Evolutionary conservation across 1,140 invertebrate genomes (phyloP).

Genomic region (Heliconius congener): DNA sequence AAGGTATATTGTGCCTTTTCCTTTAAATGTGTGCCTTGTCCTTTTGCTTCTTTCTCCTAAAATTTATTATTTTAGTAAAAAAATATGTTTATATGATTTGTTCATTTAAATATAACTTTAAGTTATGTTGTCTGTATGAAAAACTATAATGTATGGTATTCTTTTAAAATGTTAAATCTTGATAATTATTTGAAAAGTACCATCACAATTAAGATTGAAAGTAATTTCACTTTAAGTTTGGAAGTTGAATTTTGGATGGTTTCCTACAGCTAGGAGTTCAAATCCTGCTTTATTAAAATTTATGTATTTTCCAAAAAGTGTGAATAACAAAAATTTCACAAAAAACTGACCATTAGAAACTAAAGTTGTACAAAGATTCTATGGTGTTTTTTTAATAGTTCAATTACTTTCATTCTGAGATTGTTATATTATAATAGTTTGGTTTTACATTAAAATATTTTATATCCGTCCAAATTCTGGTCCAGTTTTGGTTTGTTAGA

Average conservation of each 20-base stretch:
- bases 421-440: not conserved
- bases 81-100: not conserved
- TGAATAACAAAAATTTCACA: too few relatives aligned
- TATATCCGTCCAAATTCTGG: conserved; percentile 57
- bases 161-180: not conserved
- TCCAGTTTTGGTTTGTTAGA: conserved; percentile 34
- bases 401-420: not conserved
- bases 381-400: not conserved
- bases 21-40: conserved; percentile 45
- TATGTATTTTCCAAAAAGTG: too few relatives aligned
- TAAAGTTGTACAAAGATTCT: not conserved
- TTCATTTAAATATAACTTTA: not conserved
- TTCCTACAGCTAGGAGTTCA: too few relatives aligned
- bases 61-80: conserved; percentile 31
- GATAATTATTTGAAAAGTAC: not conserved
- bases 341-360: not conserved
- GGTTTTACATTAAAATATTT: conserved; percentile 12
- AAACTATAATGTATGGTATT: not conserved
- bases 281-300: too few relatives aligned
- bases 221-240: not conserved
- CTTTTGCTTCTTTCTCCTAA: conserved; percentile 33
- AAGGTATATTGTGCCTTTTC: conserved; percentile 38
- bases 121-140: not conserved
- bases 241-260: too few relatives aligned
- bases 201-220: not conserved